phyloP scores from a whole-genome alignment of 2,888 invertebrate genomes.

The Cantharis rustica region DNA sequence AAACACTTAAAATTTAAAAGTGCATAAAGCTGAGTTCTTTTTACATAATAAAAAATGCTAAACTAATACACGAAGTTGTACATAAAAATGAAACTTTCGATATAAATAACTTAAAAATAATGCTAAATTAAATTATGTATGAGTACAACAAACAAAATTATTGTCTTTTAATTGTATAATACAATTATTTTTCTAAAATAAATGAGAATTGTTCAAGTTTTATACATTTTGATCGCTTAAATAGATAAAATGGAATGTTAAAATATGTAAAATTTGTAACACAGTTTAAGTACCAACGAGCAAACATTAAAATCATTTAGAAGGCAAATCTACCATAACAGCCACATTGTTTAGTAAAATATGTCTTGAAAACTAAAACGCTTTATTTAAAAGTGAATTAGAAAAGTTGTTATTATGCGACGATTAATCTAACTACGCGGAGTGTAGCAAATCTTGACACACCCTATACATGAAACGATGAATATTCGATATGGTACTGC shows the following conservation, averaged over 20 bases:
- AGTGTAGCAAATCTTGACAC: not conserved
- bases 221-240: slow-evolving; percentile 11
- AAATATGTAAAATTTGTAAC: slow-evolving; percentile 15
- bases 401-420: not conserved
- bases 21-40: slow-evolving; percentile 6
- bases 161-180: slow-evolving; percentile 22
- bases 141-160: slow-evolving; percentile 19
- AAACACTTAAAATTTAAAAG: slow-evolving; percentile 13
- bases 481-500: not conserved
- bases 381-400: not conserved
- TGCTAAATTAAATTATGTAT: not conserved
- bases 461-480: not conserved
- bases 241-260: slow-evolving; percentile 15
- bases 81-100: not conserved
- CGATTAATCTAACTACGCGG: not conserved
- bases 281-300: slow-evolving; percentile 13
- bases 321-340: not conserved
- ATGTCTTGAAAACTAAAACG: not conserved
- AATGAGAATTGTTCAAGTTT: slow-evolving; percentile 17
- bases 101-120: slow-evolving; percentile 1
- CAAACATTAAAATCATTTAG: not conserved
- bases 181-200: not conserved
- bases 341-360: not conserved
- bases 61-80: not conserved
- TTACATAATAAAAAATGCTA: not conserved